Evolutionary conservation across 2,113 vertebrate genomes (phyloP).

Genomic region (Limnothrissa miodon): DNA sequence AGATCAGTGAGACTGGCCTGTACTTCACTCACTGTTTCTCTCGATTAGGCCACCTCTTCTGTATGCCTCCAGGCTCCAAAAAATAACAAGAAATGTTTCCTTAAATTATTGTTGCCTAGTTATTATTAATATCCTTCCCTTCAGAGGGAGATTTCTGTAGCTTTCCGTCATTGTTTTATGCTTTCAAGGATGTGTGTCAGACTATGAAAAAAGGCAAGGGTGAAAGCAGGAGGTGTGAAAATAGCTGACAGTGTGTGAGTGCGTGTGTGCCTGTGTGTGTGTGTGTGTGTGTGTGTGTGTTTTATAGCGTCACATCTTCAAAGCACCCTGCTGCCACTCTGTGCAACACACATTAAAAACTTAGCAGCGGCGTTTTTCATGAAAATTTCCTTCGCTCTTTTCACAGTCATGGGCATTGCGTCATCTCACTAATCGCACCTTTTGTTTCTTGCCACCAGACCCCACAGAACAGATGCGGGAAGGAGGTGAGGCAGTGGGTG

Average conservation of each 20-base stretch:
- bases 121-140: no score
- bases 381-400: not conserved
- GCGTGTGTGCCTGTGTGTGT: constrained; percentile 15
- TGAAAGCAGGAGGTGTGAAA: no score
- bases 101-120: no score
- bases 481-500: not conserved
- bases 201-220: not conserved
- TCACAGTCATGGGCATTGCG: not conserved
- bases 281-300: constrained; percentile 16
- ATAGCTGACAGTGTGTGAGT: not conserved
- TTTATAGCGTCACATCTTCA: not conserved
- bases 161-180: no score
- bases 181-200: no score
- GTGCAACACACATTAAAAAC: constrained; percentile 20
- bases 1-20: not conserved
- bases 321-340: constrained; percentile 4
- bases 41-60: constrained; percentile 35
- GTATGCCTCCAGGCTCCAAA: not conserved
- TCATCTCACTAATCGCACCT: not conserved
- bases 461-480: not conserved
- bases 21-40: constrained; percentile 14
- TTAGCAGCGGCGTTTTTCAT: constrained; percentile 20
- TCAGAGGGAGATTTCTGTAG: no score
- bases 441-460: not conserved
- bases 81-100: not conserved